Percentiles rank a stretch among this genome's conserved stretches.
Conservation (phyloP, 2,888 invertebrate species). For the Athetis lepigone region DNA sequence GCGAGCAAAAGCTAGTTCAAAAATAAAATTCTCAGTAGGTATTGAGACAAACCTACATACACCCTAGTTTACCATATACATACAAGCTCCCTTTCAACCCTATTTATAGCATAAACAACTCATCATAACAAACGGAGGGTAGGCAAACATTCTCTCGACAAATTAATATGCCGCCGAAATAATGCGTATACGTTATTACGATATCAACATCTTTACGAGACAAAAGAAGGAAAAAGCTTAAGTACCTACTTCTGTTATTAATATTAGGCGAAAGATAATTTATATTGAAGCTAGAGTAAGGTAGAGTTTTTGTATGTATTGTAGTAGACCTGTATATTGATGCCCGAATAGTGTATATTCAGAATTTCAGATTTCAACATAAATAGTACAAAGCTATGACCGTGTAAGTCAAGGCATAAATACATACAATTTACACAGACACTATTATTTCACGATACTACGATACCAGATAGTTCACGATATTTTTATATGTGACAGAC, state of each 20-base stretch:
- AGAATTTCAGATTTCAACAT: too few species aligned
- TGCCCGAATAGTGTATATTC: too few species aligned
- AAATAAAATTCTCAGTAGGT: too few species aligned
- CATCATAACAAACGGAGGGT: slow-evolving; percentile 49
- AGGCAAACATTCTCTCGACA: slow-evolving; percentile 34
- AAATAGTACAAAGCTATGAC: too few species aligned
- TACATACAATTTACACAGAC: too few species aligned
- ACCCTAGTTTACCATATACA: slow-evolving; percentile 6
- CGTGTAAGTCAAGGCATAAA: too few species aligned
- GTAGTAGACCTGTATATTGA: neutral
- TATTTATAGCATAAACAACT: slow-evolving; percentile 43
- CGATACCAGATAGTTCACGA: too few species aligned
- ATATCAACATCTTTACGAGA: slow-evolving; percentile 41
- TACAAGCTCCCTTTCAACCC: slow-evolving; percentile 31
- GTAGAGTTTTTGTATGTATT: neutral
- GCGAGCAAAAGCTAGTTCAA: too few species aligned
- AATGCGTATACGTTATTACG: slow-evolving; percentile 35
- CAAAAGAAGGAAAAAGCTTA: slow-evolving; percentile 3
- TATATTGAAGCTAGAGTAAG: neutral
- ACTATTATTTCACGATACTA: too few species aligned
- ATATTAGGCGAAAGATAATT: slow-evolving; percentile 3
- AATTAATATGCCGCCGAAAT: slow-evolving; percentile 49
- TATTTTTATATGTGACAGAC: too few species aligned
- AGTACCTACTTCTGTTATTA: slow-evolving; percentile 11
- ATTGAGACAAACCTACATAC: neutral